A percentile compares a stretch with the other conserved stretches of the same genome.
Evolutionary conservation across 2,888 invertebrate species (phyloP).

Genomic region (Malacosoma neustria): DNA sequence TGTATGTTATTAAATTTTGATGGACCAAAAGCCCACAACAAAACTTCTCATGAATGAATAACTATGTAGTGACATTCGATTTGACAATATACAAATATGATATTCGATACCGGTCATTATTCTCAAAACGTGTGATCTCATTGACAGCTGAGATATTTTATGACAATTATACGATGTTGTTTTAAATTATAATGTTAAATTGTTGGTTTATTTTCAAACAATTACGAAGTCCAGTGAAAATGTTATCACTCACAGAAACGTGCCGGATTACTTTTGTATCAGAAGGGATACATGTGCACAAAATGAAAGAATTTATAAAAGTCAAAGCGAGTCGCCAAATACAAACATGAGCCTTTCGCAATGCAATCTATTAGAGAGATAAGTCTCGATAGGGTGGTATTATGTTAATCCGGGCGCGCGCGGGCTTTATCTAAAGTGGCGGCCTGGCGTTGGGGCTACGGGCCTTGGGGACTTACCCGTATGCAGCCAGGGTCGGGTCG

Average conservation of each 20-base stretch:
- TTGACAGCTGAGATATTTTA: constrained; percentile 13
- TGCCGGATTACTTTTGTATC: constrained; percentile 25
- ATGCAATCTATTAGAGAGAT: constrained; percentile 67
- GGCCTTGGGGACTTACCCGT: constrained; percentile 85
- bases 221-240: background rate
- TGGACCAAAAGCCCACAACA: too few species aligned
- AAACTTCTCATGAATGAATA: too few species aligned
- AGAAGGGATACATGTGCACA: constrained; percentile 47
- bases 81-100: background rate
- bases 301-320: constrained; percentile 50
- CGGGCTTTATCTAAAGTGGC: constrained; percentile 68
- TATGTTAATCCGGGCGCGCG: constrained; percentile 60
- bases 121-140: background rate
- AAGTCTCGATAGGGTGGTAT: constrained; percentile 60
- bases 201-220: background rate
- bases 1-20: too few species aligned
- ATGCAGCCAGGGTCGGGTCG: constrained; percentile 93
- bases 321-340: constrained; percentile 55
- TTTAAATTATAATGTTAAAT: constrained; percentile 10
- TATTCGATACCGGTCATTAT: constrained; percentile 3
- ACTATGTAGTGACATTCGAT: background rate
- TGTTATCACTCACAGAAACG: constrained; percentile 31
- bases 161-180: constrained; percentile 3
- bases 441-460: constrained; percentile 39
- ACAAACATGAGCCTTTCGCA: constrained; percentile 67